phyloP scores from a whole-genome alignment of 2,113 vertebrate species.

The Menura novaehollandiae region DNA sequence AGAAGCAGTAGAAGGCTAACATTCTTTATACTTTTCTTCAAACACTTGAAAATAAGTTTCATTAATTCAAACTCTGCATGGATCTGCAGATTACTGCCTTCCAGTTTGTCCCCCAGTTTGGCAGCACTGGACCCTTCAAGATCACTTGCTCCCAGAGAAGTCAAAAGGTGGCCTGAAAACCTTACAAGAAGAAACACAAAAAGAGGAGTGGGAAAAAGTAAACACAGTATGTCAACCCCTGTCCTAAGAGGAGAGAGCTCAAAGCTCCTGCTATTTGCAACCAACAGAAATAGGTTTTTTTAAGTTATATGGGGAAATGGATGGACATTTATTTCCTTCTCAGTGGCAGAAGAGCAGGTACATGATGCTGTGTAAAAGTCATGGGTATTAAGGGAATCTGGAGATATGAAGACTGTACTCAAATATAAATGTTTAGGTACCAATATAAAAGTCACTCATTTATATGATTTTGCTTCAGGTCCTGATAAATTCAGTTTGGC shows the following conservation, averaged over 20 bases:
- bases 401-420: background rate
- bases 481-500: background rate
- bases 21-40: background rate
- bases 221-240: background rate
- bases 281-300: fast-evolving
- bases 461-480: background rate
- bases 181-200: background rate
- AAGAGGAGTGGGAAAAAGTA: background rate
- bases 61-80: background rate
- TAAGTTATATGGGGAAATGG: background rate
- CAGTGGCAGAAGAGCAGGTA: background rate
- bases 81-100: background rate
- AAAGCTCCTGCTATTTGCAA: background rate
- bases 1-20: background rate
- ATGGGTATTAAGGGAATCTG: background rate
- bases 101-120: background rate
- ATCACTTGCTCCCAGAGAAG: background rate
- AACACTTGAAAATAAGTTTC: background rate
- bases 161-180: background rate
- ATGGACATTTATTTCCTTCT: background rate
- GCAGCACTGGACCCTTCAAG: background rate
- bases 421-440: background rate
- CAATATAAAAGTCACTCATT: background rate
- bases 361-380: background rate
- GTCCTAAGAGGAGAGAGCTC: background rate